These are phyloP conservation scores for Diuraphis noxia DNA, from an alignment of 1,140 invertebrate species.

Conservation along the genomic window DNA sequence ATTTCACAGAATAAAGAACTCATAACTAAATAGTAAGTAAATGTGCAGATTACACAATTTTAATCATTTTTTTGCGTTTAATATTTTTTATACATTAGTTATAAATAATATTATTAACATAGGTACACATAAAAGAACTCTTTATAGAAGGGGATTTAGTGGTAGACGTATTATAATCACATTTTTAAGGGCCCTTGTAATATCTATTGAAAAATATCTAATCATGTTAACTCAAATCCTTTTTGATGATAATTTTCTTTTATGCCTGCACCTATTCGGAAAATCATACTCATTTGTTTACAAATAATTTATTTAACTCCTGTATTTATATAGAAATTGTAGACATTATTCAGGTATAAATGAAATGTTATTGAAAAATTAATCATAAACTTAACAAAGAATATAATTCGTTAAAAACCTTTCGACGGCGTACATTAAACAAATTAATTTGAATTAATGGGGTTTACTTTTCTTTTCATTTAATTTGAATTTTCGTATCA, in stretches of 20 bases:
- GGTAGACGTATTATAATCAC: not conserved
- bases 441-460: not conserved
- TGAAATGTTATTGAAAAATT: slow-evolving; percentile 9
- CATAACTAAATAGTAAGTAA: not conserved
- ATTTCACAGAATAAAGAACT: not conserved
- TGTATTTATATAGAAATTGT: not conserved
- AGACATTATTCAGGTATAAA: not conserved
- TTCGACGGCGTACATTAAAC: not conserved
- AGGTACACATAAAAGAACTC: slow-evolving; percentile 9
- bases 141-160: not conserved
- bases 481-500: not conserved
- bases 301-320: not conserved
- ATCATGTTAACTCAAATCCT: slow-evolving; percentile 28
- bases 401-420: not conserved
- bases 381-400: slow-evolving; percentile 12
- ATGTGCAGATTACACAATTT: not conserved
- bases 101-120: slow-evolving; percentile 19
- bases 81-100: not conserved
- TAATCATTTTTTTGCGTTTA: not conserved
- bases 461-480: not conserved
- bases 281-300: slow-evolving; percentile 28
- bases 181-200: slow-evolving; percentile 2
- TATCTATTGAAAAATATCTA: slow-evolving; percentile 39
- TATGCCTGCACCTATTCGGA: not conserved
- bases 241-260: slow-evolving; percentile 23